Evolutionary conservation across 2,113 vertebrate genomes (phyloP), one percentile per base, ranked within the genome.

Genomic region (Prochilodus magdalenae): DNA sequence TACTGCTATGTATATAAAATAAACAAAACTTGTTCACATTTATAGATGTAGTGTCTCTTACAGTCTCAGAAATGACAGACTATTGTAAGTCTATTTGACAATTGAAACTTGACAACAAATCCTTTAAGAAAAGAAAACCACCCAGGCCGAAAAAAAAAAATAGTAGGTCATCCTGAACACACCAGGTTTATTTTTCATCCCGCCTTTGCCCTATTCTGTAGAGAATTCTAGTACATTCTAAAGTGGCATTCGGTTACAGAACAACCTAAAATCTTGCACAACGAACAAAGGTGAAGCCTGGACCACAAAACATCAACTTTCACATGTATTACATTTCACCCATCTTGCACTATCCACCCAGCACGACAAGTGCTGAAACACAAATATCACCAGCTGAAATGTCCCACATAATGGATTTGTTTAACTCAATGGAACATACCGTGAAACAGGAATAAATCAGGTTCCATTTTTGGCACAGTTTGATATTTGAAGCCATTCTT

Each of bases 291-390:
- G 24, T 44, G 51, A 57, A n/a, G 44, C 26, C 2, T 40, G 47
- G 49, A 76, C 74, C 36, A 74, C 36, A 63, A 80, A 10, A 4
- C 40, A 44, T 44, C 40, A 44, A 74, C 62, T 77, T 62, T 77
- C 81, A 83, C 63, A 30, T 49, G 60, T 70, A 81, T 79, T 57
- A 44, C 13, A 65, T 87, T 70, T 85, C 81, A 80, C 2, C 14
- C 1, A 30, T 36, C 63, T 13, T 14, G 62, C 8, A 72, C 53
- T 49, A 53, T 73, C 53, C 22, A 53, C 20, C 44, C 26, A 10
- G 20, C n/a, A 24, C 24, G 75, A 26, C 26, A 67, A 40, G 47
- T 40, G 36, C n/a, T 60, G 27, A 71, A 72, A 78, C 20, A 55
- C 49, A 67, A 36, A 73, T 22, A 44, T 36, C 22, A 70, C 60